Base-by-base conservation (phyloP, 2,888 invertebrate species). In the Emmelina monodactyla region DNA sequence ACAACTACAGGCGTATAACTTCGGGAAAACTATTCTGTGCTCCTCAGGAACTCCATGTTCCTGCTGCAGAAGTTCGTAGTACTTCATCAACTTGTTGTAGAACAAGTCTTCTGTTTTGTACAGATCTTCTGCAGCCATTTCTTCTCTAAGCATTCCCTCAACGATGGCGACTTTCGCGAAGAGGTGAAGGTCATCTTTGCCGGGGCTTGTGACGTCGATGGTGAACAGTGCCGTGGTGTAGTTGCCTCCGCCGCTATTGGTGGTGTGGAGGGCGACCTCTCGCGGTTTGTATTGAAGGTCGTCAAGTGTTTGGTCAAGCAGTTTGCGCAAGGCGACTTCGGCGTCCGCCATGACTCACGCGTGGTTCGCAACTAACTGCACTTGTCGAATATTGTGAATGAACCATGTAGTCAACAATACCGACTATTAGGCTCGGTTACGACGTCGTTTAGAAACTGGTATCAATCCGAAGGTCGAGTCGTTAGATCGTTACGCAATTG, bases 131-230 rank as follows among this genome's bases (percentile, higher is more conserved):
- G 49, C 42, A 14, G 50, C 44, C 43, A 55, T 49, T 2, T 38
- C 2, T 16, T 44, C 31, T 0, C 59, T 46, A 14, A 57, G 32
- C 3, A 51, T 45, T 1, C 45, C 54, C 16, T 44, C 45, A n/a
- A 60, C 22, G 16, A 43, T 45, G 2, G 58, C 62, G 4, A 62
- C 51, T 53, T 67, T 67, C 0, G 58, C 59, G 42, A 67, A 67
- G 1, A 64, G 44, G 5, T 60, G 47, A 4, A 62, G 37, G 6
- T 51, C 43, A 12, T 50, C 38, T 28, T 38, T 42, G 1, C 37
- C 28, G 2, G 37, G 35, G 2, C 40, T 35, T 5, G 39, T 34
- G 6, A 61, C 38, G 1, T 45, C 52, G 2, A 46, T 47, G n/a
- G 49, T 40, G 33, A 45, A 62, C 2, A 65, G 42, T 0, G 42